Evolutionary conservation across 1,140 invertebrate species (phyloP).

Genomic region (Pseudomyrmex gracilis): DNA sequence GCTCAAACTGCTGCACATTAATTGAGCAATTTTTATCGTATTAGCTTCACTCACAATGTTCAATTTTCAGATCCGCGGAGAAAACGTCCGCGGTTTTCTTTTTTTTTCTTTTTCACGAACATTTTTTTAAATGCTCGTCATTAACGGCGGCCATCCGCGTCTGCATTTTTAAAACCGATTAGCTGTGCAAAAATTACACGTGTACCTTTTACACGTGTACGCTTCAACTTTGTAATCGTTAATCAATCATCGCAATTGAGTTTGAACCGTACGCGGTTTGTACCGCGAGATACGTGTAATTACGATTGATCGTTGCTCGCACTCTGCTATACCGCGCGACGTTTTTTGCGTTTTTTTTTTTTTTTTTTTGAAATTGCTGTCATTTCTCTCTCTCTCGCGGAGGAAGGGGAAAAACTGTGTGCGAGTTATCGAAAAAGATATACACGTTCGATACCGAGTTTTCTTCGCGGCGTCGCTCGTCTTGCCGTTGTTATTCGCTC

Average conservation of each 20-base stretch:
- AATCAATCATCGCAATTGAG: constrained; percentile 18
- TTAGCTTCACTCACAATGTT: not conserved
- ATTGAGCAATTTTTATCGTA: constrained; percentile 3
- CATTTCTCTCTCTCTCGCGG: too few species aligned
- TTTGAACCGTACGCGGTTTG: not conserved
- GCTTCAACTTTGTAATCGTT: not conserved
- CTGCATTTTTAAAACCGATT: constrained; percentile 22
- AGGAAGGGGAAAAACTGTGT: not conserved
- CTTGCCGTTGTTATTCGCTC: not conserved
- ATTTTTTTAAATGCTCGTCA: not conserved
- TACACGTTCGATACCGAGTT: not conserved
- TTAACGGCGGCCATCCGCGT: not conserved
- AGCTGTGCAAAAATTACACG: not conserved
- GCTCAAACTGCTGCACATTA: not conserved
- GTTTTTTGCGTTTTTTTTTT: too few species aligned
- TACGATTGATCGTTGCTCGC: constrained; percentile 24
- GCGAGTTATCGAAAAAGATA: not conserved
- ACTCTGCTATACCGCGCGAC: too few species aligned
- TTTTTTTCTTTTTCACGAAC: not conserved
- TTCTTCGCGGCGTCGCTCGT: not conserved
- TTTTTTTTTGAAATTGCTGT: constrained; percentile 11
- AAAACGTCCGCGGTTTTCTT: not conserved
- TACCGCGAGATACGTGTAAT: constrained; percentile 19
- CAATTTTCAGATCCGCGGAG: constrained; percentile 10
- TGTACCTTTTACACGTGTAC: not conserved